A percentile compares a stretch with the other conserved stretches of the same genome.
Conservation (phyloP, 2,113 vertebrate species). For the Dinomys branickii region DNA sequence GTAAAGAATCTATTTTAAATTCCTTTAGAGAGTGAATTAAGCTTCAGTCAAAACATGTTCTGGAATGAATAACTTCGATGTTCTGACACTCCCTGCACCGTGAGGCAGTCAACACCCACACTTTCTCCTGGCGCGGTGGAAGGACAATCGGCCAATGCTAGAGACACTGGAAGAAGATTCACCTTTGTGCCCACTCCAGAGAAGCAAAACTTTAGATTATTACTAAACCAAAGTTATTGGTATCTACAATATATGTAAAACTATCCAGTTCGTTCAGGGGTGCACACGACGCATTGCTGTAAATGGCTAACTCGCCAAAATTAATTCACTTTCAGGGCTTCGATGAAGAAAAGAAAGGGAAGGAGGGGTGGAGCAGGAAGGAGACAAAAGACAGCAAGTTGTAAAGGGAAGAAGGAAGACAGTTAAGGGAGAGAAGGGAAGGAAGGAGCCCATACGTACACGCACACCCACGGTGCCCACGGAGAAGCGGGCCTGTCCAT, state of each 20-base stretch:
- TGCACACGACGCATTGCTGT: not conserved
- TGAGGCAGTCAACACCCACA: not conserved
- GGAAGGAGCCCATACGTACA: too few relatives aligned
- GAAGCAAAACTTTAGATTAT: not conserved
- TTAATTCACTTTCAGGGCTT: not conserved
- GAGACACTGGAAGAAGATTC: not conserved
- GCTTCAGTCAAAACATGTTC: constrained; percentile 68
- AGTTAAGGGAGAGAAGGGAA: fast-evolving
- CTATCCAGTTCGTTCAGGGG: not conserved
- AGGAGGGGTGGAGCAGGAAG: too few relatives aligned
- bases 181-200: not conserved
- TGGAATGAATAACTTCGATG: constrained; percentile 39
- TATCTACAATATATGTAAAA: not conserved
- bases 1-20: constrained; percentile 68
- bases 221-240: not conserved
- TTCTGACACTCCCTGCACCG: not conserved
- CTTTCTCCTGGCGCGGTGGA: not conserved
- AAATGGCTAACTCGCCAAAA: not conserved
- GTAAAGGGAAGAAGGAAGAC: too few relatives aligned
- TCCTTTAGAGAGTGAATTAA: constrained; percentile 60
- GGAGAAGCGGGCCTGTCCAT: not conserved
- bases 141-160: not conserved
- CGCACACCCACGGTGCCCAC: not conserved
- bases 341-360: not conserved
- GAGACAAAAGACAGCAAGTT: not conserved